Conservation (phyloP, 2,888 invertebrate genomes). For the Ophion ventricosus region DNA sequence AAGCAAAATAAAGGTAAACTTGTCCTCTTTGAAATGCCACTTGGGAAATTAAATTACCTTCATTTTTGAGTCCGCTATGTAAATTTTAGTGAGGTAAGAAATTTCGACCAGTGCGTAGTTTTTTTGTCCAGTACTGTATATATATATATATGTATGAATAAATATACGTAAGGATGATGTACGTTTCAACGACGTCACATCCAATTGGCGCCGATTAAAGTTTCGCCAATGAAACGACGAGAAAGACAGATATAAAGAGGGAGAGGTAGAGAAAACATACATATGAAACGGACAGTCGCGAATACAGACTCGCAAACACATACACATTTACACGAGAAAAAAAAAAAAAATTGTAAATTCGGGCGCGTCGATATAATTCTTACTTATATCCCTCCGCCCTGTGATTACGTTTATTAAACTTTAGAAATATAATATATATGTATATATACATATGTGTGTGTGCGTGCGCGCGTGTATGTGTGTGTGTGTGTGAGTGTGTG, state of each 20-base stretch:
- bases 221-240: constrained; percentile 32
- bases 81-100: too few species aligned
- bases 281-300: background rate
- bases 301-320: background rate
- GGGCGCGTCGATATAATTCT: constrained; percentile 62
- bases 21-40: too few species aligned
- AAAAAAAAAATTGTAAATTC: constrained; percentile 63
- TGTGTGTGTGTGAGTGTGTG: background rate
- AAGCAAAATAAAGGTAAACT: too few species aligned
- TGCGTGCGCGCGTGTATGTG: background rate
- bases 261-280: background rate
- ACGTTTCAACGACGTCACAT: constrained; percentile 22
- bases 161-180: constrained; percentile 10
- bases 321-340: constrained; percentile 38
- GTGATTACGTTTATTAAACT: constrained; percentile 68
- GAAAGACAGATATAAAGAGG: too few species aligned
- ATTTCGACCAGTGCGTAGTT: too few species aligned
- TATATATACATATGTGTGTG: constrained; percentile 36
- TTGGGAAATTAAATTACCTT: too few species aligned
- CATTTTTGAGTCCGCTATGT: too few species aligned
- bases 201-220: constrained; percentile 40
- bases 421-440: constrained; percentile 54
- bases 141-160: too few species aligned
- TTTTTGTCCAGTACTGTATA: too few species aligned
- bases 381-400: constrained; percentile 63